Evolutionary conservation across 2,888 invertebrate species (phyloP), one percentile per base, ranked within the genome.

Genomic region (Quadroppia sp.): DNA sequence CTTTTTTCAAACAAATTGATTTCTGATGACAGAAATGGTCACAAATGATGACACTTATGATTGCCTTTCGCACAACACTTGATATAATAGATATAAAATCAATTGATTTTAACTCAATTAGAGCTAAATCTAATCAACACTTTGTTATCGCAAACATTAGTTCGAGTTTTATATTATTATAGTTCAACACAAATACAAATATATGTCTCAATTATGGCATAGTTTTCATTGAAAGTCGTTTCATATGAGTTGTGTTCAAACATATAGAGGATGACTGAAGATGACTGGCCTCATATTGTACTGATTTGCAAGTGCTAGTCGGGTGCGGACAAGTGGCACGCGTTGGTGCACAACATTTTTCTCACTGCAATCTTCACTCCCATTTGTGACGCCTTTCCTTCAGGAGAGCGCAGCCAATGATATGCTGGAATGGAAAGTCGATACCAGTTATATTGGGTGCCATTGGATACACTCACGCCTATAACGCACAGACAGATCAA

Each of bases 291-390:
- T 53, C 25, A 30, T 28, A 30, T 61, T 61, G 36, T 17, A 32
- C 32, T 61, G 36, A 61, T 32, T 61, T 61, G 61, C 32, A 61
- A 61, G 17, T 36, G 32, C 61, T 15, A 36, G 30, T 56, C 28
- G 28, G n/a, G 17, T 53, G 20, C 7, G 53, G 61, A 61, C 61
- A 42, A 67, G 67, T 67, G 67, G 59, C 67, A 67, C 67, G 67
- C 67, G 67, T 67, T 67, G 25, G 23, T 67, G n/a, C 67, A 67
- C 67, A 67, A 67, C 67, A 67, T 67, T 67, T 67, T 67, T 67
- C 67, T 42, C 42, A 45, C 71, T 53, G 71, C 71, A 53, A 53
- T 71, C 71, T 71, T 71, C 71, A 71, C 71, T 53, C 71, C 71
- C 71, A 71, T 71, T 71, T 40, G 67, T 67, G 40, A 67, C 67